A percentile compares a stretch with the other conserved stretches of the same genome.
These are phyloP conservation scores for Cliona cf. orientalis DNA, from an alignment of 37 sponge, comb jelly and placozoan species.

Conservation along the genomic window DNA sequence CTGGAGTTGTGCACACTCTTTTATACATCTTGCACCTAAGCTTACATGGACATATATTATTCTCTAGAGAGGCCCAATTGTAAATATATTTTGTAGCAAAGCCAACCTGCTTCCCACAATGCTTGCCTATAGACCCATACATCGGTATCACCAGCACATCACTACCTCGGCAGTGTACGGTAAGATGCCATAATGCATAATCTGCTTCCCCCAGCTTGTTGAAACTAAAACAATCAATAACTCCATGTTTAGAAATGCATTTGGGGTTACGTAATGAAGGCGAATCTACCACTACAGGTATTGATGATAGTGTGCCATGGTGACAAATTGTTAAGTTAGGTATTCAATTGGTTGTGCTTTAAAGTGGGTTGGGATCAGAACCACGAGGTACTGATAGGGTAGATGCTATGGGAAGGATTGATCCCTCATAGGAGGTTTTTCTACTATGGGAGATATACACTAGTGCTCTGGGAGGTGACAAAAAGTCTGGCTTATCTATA, in stretches of 20 bases:
- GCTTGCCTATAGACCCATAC: slow-evolving; percentile 13
- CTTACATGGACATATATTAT: not conserved
- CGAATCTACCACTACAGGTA: not conserved
- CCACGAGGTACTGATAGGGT: not conserved
- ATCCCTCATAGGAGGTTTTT: not conserved
- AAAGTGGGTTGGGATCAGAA: not conserved
- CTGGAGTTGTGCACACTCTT: not conserved
- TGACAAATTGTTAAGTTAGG: not conserved
- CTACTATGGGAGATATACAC: not conserved
- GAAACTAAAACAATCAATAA: not conserved
- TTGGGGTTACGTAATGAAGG: not conserved
- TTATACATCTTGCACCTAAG: not conserved
- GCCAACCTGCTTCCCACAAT: not conserved
- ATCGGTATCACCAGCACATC: slow-evolving; percentile 5
- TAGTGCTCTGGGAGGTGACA: not conserved
- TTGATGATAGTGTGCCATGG: not conserved
- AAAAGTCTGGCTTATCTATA: not conserved
- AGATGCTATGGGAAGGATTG: not conserved
- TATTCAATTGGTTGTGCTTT: not conserved
- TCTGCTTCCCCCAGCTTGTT: slow-evolving; percentile 21
- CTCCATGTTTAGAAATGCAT: not conserved
- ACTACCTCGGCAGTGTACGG: not conserved
- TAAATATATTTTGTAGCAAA: not conserved
- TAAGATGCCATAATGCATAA: slow-evolving; percentile 16
- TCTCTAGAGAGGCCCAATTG: not conserved